Conservation (phyloP, 2,113 vertebrate species). For the Todiramphus saurophagus region DNA sequence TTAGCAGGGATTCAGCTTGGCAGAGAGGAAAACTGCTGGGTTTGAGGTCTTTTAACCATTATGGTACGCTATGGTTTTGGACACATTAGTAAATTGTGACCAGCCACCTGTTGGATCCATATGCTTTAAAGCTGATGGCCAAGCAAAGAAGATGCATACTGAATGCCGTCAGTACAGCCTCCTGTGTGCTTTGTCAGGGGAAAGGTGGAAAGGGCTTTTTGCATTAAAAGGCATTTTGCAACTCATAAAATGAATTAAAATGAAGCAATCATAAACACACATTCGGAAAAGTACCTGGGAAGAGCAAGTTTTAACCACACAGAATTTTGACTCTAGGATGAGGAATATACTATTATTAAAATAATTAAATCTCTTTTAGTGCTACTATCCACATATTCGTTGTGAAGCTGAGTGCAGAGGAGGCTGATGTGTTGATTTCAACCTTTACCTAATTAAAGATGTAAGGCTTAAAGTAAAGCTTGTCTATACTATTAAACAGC, state of each 20-base stretch:
- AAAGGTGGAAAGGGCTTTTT: background rate
- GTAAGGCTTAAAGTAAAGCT: slow-evolving; percentile 12
- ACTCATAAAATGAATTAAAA: background rate
- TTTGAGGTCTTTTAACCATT: background rate
- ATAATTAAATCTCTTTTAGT: background rate
- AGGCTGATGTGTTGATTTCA: background rate
- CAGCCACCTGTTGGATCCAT: slow-evolving; percentile 49
- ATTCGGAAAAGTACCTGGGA: background rate
- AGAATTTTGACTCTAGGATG: background rate
- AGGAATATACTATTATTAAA: background rate
- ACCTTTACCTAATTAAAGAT: background rate
- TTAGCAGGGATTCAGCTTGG: background rate
- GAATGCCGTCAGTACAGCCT: background rate
- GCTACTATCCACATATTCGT: background rate
- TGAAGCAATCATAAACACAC: background rate
- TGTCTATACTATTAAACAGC: background rate
- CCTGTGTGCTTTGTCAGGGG: background rate
- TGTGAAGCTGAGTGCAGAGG: background rate
- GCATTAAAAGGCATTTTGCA: background rate
- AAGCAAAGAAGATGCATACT: background rate
- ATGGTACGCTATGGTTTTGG: background rate
- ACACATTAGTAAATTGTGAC: background rate
- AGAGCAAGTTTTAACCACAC: background rate
- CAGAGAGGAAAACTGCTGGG: background rate
- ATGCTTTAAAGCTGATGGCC: slow-evolving; percentile 12